Evolutionary conservation across 1,140 invertebrate genomes (phyloP).

Genomic region (Acyrthosiphon pisum): DNA sequence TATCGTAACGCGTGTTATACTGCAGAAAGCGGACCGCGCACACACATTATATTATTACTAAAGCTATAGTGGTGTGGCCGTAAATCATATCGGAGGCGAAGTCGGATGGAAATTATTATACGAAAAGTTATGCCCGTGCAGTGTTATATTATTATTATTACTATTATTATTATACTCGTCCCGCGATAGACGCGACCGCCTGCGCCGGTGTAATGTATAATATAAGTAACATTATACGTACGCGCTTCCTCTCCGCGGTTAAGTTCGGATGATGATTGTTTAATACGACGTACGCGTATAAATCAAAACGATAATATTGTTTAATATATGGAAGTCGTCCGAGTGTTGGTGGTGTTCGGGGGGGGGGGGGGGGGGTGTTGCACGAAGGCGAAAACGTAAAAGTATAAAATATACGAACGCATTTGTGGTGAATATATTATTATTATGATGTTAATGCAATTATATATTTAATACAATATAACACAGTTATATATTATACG

Average conservation of each 20-base stretch:
- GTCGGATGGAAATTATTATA: neutral
- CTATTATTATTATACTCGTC: neutral
- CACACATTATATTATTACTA: neutral
- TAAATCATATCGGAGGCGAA: slow-evolving; percentile 9
- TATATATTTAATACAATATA: neutral
- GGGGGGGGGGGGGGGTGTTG: too few relatives aligned
- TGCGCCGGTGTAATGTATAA: neutral
- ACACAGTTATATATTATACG: too few relatives aligned
- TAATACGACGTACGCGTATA: slow-evolving; percentile 19
- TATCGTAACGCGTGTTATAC: neutral
- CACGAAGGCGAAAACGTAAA: too few relatives aligned
- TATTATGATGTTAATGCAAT: neutral
- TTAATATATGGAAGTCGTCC: neutral
- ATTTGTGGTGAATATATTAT: neutral
- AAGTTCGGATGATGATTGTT: neutral
- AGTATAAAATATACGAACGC: neutral
- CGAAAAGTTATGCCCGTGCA: neutral
- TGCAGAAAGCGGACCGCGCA: neutral
- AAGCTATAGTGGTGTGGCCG: neutral
- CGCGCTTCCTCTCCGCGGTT: neutral
- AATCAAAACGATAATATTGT: neutral
- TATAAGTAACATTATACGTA: neutral
- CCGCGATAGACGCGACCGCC: too few relatives aligned
- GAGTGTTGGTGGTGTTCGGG: neutral
- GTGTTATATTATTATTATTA: neutral